Base-by-base conservation (phyloP, 1,140 invertebrate species). In the Drosophila cardini region DNA sequence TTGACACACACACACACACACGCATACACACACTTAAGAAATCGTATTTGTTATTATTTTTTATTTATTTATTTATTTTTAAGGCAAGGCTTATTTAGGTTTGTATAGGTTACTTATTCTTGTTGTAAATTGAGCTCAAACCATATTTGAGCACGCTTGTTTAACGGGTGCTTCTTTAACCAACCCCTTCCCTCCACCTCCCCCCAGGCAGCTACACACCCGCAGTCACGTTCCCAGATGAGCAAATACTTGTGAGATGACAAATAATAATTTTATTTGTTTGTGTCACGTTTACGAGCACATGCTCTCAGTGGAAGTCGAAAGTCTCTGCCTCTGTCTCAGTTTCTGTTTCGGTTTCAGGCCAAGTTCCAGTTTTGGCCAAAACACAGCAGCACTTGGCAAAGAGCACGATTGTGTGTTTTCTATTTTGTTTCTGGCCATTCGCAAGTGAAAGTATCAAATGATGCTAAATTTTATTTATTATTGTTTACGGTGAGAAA, bases 371-470 rank as follows among this genome's bases (percentile, higher is more conserved):
- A 43, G 45, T 38, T 30, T 40, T 26, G 15, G 8, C 18, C 43
- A 18, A n/a, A 18, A 2, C 43, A 45, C 42, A 43, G n/a, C 43
- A 48, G 56, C 68, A 53, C 50, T 69, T 26, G 21, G 36, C 36
- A 38, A 71, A 50, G 38, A 18, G 15, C 63, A 79, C 67, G 76
- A 74, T 77, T 83, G 60, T 73, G 60, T 73, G 77, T 72, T 84
- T 89, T 89, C 84, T 84, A 89, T 89, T 89, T 89, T 89, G 84
- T 64, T 89, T 89, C 85, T 45, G 64, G 15, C 48, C 56, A 76
- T 89, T 80, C 84, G 84, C 61, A 72, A 89, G 84, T 89, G 84
- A 89, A 89, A 89, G 84, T 89, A 77, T 77, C 10, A 4, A 60
- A 30, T 40, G 40, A 42, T 36, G 36, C 21, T 52, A 26, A 26